Base-by-base conservation (phyloP, 2,888 invertebrate genomes). In the Sthenelais limicola region DNA sequence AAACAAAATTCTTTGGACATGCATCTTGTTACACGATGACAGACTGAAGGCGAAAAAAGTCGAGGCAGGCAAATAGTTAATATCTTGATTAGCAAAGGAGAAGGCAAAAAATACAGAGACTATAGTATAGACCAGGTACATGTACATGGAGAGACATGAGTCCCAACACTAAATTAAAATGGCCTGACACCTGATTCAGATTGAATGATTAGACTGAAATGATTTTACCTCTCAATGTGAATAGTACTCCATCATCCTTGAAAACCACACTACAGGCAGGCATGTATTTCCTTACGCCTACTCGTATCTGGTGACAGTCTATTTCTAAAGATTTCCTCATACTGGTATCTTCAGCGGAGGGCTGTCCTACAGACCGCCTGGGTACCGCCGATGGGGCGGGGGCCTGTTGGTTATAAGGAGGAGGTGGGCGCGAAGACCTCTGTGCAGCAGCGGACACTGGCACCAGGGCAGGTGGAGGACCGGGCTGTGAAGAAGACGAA, bases 241-340 rank as follows among this genome's bases (percentile, higher is more conserved):
- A 79, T 18, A 79, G 72, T 12, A 79, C 71, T 12, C 79, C 79
- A 32, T 79, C 79, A 30, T 79, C 78, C 47, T 79, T 79, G 70
- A 79, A 77, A 1, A 70, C 68, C n/a, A 79, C 77, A 7, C 69
- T 49, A 2, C 78, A 72, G 4, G 71, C 38, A 0, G 79, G 76
- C 32, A 73, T 74, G 68, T 76, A 79, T 67, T 78, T 78, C 30
- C 72, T 72, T 5, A 74, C 70, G 21, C 79, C 79, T 43, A 79
- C 78, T 18, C 79, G 72, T n/a, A 79, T 77, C 68, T 79, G 77
- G 18, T 72, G 28, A 4, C 77, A 77, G n/a, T n/a, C n/a, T n/a
- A n/a, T n/a, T 21, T 38, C 54, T 9, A 70, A 33, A 12, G 70
- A 70, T 18, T 54, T 38, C 54, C 28, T 70, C 68, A 51, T 48